Evolutionary conservation across 2,113 vertebrate species (phyloP).

Genomic region (Phycodurus eques): DNA sequence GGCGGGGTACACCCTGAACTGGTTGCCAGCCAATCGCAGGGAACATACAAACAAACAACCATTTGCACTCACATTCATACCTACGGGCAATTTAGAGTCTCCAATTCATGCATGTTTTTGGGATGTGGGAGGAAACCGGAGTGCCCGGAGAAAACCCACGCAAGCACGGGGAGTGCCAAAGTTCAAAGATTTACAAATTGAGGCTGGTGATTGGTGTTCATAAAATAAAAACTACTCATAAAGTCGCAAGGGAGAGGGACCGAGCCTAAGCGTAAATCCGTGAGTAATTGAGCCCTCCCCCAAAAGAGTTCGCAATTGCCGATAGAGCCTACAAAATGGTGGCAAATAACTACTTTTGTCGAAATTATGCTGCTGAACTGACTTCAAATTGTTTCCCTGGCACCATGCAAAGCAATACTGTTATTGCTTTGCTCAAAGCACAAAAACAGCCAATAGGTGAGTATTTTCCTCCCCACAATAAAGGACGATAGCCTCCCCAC

Average conservation of each 20-base stretch:
- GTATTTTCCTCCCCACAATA: neutral
- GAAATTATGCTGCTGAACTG: neutral
- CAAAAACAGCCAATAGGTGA: neutral
- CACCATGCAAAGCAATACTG: neutral
- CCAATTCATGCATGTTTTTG: too few species aligned
- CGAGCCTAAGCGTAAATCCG: too few species aligned
- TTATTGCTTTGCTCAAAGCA: neutral
- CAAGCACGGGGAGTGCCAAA: constrained; percentile 21
- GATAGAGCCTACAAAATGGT: neutral
- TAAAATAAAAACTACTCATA: constrained; percentile 21
- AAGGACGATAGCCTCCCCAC: neutral
- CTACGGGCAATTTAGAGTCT: too few species aligned
- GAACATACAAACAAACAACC: too few species aligned
- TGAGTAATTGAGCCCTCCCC: neutral
- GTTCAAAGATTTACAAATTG: constrained; percentile 21
- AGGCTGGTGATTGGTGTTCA: constrained; percentile 15
- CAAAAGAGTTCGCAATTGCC: neutral
- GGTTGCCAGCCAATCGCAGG: too few species aligned
- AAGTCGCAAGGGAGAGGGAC: too few species aligned
- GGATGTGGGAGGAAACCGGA: too few species aligned
- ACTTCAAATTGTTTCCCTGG: neutral
- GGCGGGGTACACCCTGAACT: too few species aligned
- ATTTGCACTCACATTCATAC: too few species aligned
- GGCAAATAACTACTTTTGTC: neutral
- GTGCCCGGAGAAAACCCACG: too few species aligned